Evolutionary conservation across 2,113 vertebrate species (phyloP).

Genomic region (Oreochromis spilurus): DNA sequence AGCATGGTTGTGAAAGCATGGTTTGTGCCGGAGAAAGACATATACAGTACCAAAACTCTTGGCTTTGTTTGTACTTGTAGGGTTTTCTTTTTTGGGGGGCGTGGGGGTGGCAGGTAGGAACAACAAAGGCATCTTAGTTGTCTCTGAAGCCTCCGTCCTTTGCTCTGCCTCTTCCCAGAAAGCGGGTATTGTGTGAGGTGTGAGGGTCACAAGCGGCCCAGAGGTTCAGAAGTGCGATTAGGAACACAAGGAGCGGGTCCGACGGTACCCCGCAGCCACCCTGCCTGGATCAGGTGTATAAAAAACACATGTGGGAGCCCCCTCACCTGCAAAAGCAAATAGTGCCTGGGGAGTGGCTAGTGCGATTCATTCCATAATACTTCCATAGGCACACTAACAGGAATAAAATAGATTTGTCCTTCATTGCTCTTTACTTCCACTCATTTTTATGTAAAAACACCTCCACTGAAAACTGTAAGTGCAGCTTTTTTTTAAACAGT

Average conservation of each 20-base stretch:
- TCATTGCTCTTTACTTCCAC: slow-evolving; percentile 29
- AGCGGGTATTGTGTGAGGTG: slow-evolving; percentile 54
- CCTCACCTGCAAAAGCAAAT: slow-evolving; percentile 37
- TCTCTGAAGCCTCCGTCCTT: slow-evolving; percentile 7
- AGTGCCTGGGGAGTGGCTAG: slow-evolving; percentile 46
- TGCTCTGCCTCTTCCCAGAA: slow-evolving; percentile 3
- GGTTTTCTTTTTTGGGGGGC: neutral
- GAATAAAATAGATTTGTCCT: slow-evolving; percentile 36
- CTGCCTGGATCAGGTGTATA: slow-evolving; percentile 58
- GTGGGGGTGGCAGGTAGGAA: neutral
- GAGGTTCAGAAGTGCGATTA: slow-evolving; percentile 51
- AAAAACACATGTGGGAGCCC: slow-evolving; percentile 61
- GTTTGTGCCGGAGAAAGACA: slow-evolving; percentile 42
- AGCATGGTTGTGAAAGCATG: slow-evolving; percentile 32
- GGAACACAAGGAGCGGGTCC: slow-evolving; percentile 49
- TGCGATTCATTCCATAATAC: slow-evolving; percentile 47
- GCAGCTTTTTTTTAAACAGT: slow-evolving; percentile 33
- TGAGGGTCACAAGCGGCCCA: slow-evolving; percentile 37
- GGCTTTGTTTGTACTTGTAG: slow-evolving; percentile 16
- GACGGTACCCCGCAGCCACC: slow-evolving; percentile 42
- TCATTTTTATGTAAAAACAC: slow-evolving; percentile 16
- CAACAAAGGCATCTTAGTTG: slow-evolving; percentile 47
- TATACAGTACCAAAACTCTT: slow-evolving; percentile 38
- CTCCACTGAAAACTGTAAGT: slow-evolving; percentile 30
- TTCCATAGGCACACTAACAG: slow-evolving; percentile 41